phyloP scores from a whole-genome alignment of 2,113 vertebrate species.

The Dicaeum eximium region DNA sequence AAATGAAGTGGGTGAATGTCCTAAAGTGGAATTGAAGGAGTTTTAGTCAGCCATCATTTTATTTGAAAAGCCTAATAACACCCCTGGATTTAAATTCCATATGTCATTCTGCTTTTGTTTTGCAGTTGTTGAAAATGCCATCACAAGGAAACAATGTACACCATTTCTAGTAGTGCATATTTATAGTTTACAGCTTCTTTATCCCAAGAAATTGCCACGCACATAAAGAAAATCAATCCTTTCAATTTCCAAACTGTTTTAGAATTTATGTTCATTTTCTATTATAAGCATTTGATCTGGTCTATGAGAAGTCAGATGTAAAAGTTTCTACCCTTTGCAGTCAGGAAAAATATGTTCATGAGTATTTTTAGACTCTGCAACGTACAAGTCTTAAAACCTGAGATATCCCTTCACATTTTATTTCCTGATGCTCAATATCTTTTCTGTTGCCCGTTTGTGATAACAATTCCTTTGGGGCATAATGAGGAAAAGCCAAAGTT shows the following conservation, averaged over 20 bases:
- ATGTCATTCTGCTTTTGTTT: not conserved
- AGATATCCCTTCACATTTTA: not conserved
- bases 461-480: not conserved
- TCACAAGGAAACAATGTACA: not conserved
- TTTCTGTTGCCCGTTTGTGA: not conserved
- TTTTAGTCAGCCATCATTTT: not conserved
- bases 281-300: not conserved
- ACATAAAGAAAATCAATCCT: not conserved
- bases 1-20: not conserved
- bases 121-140: conserved; percentile 33
- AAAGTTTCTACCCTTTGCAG: not conserved
- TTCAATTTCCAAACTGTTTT: conserved; percentile 4
- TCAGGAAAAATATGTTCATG: not conserved
- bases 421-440: not conserved
- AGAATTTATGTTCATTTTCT: not conserved
- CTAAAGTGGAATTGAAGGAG: not conserved
- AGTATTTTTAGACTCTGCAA: not conserved
- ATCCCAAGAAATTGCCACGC: not conserved
- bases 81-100: not conserved
- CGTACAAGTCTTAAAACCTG: not conserved
- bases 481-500: not conserved
- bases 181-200: not conserved
- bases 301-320: not conserved
- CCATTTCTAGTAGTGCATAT: not conserved
- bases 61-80: not conserved